These are phyloP conservation scores for Oscheius onirici DNA, from an alignment of 2,888 invertebrate species.

Conservation along the genomic window DNA sequence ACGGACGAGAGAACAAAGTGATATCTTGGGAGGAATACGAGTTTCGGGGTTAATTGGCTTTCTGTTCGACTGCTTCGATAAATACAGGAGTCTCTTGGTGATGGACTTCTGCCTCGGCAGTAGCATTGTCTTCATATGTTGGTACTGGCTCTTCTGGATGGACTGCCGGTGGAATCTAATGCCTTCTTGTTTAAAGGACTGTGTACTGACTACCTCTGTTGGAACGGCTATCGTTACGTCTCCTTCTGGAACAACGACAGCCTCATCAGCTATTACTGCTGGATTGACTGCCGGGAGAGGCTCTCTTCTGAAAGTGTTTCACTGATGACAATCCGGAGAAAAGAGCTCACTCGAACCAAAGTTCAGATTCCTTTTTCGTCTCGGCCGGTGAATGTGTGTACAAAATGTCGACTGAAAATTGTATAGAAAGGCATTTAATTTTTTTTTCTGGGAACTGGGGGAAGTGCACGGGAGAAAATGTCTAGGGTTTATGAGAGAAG, in stretches of 20 bases:
- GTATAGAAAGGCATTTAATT: not conserved
- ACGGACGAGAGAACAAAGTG: not conserved
- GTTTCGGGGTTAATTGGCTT: not conserved
- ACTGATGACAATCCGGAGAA: too few species aligned
- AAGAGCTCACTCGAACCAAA: constrained; percentile 27
- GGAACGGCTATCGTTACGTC: not conserved
- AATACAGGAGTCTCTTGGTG: not conserved
- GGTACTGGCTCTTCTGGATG: constrained; percentile 17
- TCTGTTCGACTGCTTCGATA: not conserved
- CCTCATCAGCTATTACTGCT: not conserved
- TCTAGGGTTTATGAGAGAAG: too few species aligned
- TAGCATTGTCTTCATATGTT: constrained; percentile 10
- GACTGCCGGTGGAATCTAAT: not conserved
- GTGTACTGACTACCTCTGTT: not conserved
- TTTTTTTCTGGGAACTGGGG: not conserved
- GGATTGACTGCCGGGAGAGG: not conserved
- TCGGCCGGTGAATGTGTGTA: constrained; percentile 6
- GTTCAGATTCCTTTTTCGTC: constrained; percentile 18
- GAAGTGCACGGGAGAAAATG: not conserved
- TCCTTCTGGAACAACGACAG: not conserved
- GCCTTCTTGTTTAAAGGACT: not conserved
- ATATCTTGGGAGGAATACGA: not conserved
- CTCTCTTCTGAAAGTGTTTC: not conserved
- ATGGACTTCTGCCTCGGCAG: constrained; percentile 10
- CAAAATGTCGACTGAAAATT: constrained; percentile 21